Percentiles rank a stretch among this genome's conserved stretches.
These are phyloP conservation scores for Linepithema humile DNA, from an alignment of 1,140 invertebrate species.

Conservation along the genomic window DNA sequence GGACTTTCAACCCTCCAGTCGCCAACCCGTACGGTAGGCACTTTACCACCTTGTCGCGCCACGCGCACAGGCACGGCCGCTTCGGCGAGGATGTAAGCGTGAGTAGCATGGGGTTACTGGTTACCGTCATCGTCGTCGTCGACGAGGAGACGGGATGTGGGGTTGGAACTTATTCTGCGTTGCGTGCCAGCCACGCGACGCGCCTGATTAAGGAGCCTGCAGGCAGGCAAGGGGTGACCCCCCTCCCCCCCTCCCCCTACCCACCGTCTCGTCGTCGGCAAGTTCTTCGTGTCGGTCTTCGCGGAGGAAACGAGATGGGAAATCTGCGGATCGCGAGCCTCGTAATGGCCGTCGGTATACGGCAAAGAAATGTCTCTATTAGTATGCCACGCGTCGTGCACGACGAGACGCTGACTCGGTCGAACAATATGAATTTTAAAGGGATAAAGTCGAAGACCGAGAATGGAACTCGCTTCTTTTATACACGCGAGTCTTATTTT, in stretches of 20 bases:
- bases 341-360: slow-evolving; percentile 37
- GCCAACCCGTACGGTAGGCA: slow-evolving; percentile 22
- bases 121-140: slow-evolving; percentile 55
- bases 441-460: slow-evolving; percentile 11
- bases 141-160: slow-evolving; percentile 26
- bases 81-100: not conserved
- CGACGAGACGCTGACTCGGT: slow-evolving; percentile 12
- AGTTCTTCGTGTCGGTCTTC: slow-evolving; percentile 34
- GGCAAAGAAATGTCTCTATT: slow-evolving; percentile 55
- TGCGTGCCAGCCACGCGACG: slow-evolving; percentile 67
- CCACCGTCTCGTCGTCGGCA: slow-evolving; percentile 13
- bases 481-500: slow-evolving; percentile 5
- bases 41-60: slow-evolving; percentile 41
- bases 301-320: slow-evolving; percentile 48
- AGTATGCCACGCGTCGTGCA: slow-evolving; percentile 39
- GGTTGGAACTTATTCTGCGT: slow-evolving; percentile 57
- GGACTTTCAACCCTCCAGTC: slow-evolving; percentile 40
- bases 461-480: slow-evolving; percentile 6
- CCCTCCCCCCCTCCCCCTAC: not conserved
- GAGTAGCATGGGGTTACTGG: slow-evolving; percentile 52
- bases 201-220: slow-evolving; percentile 63
- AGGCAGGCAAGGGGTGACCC: slow-evolving; percentile 35
- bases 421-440: slow-evolving; percentile 47
- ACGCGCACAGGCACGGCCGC: not conserved
- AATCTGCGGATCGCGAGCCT: slow-evolving; percentile 46